Evolutionary conservation across 2,888 invertebrate species (phyloP).

Genomic region (Lycia hirtaria): DNA sequence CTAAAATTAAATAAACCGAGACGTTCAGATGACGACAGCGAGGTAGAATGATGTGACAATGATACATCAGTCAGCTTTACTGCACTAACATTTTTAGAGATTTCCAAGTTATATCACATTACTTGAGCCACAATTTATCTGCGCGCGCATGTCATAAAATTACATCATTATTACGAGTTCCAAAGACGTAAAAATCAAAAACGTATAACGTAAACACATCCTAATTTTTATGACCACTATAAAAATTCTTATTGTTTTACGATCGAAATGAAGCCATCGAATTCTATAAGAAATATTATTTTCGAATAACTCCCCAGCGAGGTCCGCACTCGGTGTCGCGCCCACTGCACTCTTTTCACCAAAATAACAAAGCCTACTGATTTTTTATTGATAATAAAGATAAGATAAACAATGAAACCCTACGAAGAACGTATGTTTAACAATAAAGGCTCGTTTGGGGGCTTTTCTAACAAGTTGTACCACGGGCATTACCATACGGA

Average conservation of each 20-base stretch:
- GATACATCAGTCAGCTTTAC: neutral
- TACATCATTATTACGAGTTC: conserved; percentile 35
- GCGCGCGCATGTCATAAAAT: conserved; percentile 22
- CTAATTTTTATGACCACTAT: conserved; percentile 43
- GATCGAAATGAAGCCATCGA: conserved; percentile 43
- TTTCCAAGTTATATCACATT: conserved; percentile 3
- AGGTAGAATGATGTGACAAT: conserved; percentile 5
- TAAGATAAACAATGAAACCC: conserved; percentile 33
- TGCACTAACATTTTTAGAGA: neutral
- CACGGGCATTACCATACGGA: conserved; percentile 20
- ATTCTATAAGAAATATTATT: conserved; percentile 30
- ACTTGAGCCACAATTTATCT: neutral
- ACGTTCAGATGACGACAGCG: neutral
- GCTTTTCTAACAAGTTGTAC: conserved; percentile 13
- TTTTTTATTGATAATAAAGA: conserved; percentile 33
- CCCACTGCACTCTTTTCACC: conserved; percentile 30
- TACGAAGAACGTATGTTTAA: conserved; percentile 25
- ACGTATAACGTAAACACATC: conserved; percentile 40
- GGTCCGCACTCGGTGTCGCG: conserved; percentile 11
- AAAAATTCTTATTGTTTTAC: conserved; percentile 48
- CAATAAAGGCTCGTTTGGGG: conserved; percentile 21
- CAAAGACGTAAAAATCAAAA: conserved; percentile 37
- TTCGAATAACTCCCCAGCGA: conserved; percentile 29
- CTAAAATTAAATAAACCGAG: neutral
- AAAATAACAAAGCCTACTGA: conserved; percentile 33